Conservation (phyloP, 2,888 invertebrate species). For the Chymomyza caudatula region DNA sequence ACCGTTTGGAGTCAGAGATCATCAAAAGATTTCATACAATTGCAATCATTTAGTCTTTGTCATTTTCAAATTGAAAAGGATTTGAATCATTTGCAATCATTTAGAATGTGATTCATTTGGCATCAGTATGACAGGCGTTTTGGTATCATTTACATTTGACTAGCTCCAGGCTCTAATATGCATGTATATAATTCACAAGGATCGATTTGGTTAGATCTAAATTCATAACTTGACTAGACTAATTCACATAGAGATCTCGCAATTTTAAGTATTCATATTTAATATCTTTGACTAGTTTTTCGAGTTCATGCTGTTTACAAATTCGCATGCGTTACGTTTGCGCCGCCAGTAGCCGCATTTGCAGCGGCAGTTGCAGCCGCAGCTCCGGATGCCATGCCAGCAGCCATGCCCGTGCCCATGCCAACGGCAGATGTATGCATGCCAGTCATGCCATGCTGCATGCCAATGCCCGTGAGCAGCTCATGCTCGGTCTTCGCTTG, state of each 20-base stretch:
- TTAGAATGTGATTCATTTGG: too few relatives aligned
- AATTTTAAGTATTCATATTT: not conserved
- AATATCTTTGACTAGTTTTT: constrained; percentile 10
- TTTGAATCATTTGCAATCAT: too few relatives aligned
- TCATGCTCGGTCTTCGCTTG: constrained; percentile 79
- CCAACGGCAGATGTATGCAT: constrained; percentile 17
- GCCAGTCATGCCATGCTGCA: constrained; percentile 40
- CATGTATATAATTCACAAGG: not conserved
- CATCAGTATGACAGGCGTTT: too few relatives aligned
- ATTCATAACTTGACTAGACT: not conserved
- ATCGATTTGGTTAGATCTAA: not conserved
- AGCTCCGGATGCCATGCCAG: constrained; percentile 13
- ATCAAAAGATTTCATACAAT: too few relatives aligned
- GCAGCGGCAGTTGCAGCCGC: constrained; percentile 20
- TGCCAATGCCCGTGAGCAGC: constrained; percentile 61
- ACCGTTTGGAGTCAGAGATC: too few relatives aligned
- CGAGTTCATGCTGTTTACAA: constrained; percentile 43
- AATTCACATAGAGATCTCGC: not conserved
- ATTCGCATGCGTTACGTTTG: constrained; percentile 46
- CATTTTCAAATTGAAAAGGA: too few relatives aligned
- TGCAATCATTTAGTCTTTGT: too few relatives aligned
- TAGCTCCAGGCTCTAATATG: too few relatives aligned
- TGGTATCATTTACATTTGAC: too few relatives aligned
- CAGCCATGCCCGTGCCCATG: constrained; percentile 1
- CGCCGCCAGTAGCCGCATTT: constrained; percentile 1